These are phyloP conservation scores for Lanius ludovicianus DNA, from an alignment of 2,113 vertebrate genomes.

Conservation along the genomic window DNA sequence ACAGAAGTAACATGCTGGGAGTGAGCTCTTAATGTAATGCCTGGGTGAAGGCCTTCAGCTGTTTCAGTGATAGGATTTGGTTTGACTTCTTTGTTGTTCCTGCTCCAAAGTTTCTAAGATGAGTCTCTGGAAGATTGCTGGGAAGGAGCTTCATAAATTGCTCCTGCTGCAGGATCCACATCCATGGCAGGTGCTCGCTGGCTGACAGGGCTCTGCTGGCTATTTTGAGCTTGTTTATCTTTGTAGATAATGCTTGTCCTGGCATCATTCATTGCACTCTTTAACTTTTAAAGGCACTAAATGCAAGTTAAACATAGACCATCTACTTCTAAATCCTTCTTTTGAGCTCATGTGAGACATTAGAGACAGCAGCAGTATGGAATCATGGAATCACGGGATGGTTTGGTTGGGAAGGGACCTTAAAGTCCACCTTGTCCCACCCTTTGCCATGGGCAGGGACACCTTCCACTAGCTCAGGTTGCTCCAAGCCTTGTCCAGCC, in stretches of 20 bases:
- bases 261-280: slow-evolving; percentile 14
- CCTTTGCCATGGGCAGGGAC: background rate
- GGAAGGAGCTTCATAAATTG: background rate
- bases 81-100: background rate
- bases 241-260: slow-evolving; percentile 55
- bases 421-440: background rate
- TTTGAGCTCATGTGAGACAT: background rate
- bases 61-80: background rate
- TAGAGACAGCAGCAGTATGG: background rate
- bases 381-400: background rate
- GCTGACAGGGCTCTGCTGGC: background rate
- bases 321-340: background rate
- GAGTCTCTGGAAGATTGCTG: background rate
- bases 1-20: no score
- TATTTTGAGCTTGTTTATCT: slow-evolving; percentile 57
- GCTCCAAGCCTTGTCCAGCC: background rate
- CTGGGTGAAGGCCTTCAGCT: background rate
- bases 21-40: background rate
- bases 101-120: background rate
- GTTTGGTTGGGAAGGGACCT: background rate
- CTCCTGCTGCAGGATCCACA: background rate
- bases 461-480: background rate
- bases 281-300: slow-evolving; percentile 50
- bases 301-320: slow-evolving; percentile 36
- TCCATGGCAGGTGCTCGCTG: fast-evolving